Base-by-base conservation (phyloP, 2,888 invertebrate species). In the Nipponacmea schrenckii region DNA sequence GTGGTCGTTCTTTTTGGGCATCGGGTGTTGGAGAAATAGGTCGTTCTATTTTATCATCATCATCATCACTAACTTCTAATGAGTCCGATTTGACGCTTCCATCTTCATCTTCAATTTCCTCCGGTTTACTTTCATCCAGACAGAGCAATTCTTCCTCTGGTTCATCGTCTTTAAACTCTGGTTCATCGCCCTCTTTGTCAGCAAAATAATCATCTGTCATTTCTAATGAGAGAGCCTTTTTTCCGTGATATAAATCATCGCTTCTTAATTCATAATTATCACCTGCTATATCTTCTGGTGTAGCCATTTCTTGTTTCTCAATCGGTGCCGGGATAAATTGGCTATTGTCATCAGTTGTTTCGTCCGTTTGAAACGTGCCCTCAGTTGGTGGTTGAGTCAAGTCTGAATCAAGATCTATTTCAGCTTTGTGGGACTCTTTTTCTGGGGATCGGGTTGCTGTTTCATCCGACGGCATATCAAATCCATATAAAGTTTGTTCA, bases 11-110 rank as follows among this genome's bases (percentile, higher is more conserved):
- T 62, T 81, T 80, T 64, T 74, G 76, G 74, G 83, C 84, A 74
- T 86, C 85, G 70, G 87, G 87, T 20, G 87, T 84, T 45, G 92
- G 91, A 14, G 91, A 90, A 64, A 86, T 82, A 31, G 92, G 91
- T 78, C 91, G 85, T 79, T 91, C 91, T 70, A 91, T 89, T n/a
- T 91, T 91, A 77, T 90, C 90, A 50, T 86, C 86, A 65, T 88
- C 86, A 8, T 85, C 20, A 24, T 83, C 71, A 71, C 5, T 62
- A 67, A 71, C n/a, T 20, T 75, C 73, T 39, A 63, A 20, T 24
- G 73, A 56, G 71, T 65, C 70, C 65, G 20, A n/a, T 63, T 62
- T 44, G 67, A n/a, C 24, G 56, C 45, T 45, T 39, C 46, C n/a
- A 12, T 65, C 56, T 63, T 68, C 72, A 24, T 74, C 71, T 27